Evolutionary conservation across 2,113 vertebrate species (phyloP).

Genomic region (Peromyscus polionotus): DNA sequence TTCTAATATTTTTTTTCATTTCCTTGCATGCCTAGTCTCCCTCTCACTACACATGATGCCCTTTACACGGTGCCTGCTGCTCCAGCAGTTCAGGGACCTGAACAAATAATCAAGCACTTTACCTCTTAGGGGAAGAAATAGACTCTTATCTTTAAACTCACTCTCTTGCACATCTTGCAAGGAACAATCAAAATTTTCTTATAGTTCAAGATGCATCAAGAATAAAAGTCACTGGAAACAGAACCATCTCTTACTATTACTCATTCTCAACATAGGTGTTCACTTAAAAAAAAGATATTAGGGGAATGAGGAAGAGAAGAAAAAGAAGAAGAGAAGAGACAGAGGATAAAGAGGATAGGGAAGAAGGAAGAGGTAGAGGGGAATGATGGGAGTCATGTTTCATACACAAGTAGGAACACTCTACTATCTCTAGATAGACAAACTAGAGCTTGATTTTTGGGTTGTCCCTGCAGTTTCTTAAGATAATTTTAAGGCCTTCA

Average conservation of each 20-base stretch:
- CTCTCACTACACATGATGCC: slow-evolving; percentile 77
- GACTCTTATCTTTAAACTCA: slow-evolving; percentile 50
- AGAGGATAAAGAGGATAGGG: background rate
- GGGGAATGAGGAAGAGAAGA: too few species aligned
- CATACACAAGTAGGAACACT: too few species aligned
- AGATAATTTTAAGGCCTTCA: background rate
- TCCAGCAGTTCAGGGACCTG: slow-evolving; percentile 7
- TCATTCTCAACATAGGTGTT: background rate
- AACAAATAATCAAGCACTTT: slow-evolving; percentile 52
- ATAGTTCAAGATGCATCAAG: background rate
- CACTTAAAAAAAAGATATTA: background rate
- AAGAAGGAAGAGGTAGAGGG: background rate
- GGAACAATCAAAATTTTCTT: slow-evolving; percentile 9
- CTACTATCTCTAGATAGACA: background rate
- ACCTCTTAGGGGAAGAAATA: slow-evolving; percentile 13
- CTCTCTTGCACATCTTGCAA: slow-evolving; percentile 6
- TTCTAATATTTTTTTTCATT: slow-evolving; percentile 90
- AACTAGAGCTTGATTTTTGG: background rate
- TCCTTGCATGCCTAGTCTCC: slow-evolving; percentile 85
- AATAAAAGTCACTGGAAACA: slow-evolving; percentile 32
- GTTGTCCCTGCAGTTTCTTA: background rate
- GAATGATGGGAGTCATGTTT: background rate
- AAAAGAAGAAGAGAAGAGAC: too few species aligned
- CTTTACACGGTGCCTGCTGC: slow-evolving; percentile 52
- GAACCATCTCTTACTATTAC: background rate